Evolutionary conservation across 2,888 invertebrate genomes (phyloP).

Genomic region (Drosophila maculinotata): DNA sequence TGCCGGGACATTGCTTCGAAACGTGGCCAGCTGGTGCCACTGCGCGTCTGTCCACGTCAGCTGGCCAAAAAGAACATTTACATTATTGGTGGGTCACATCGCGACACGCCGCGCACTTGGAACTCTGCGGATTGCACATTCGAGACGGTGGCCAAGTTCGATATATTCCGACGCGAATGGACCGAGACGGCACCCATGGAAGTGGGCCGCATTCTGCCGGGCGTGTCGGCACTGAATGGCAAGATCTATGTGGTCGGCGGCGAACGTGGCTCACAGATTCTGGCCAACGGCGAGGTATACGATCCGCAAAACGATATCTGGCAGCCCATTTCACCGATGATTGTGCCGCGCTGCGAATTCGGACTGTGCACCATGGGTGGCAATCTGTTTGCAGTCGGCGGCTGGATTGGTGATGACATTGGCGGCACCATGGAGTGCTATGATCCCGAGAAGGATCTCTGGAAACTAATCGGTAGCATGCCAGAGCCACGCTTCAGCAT

Average conservation of each 20-base stretch:
- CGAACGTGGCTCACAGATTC: conserved; percentile 94
- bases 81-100: conserved; percentile 94
- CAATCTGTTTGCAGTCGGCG: conserved; percentile 94
- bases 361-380: conserved; percentile 94
- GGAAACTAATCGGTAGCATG: conserved; percentile 92
- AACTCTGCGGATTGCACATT: conserved; percentile 93
- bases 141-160: conserved; percentile 93
- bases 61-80: conserved; percentile 95
- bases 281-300: conserved; percentile 94
- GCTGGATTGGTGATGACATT: conserved; percentile 97
- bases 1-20: conserved; percentile 91
- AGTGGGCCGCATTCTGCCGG: conserved; percentile 94
- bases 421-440: conserved; percentile 95
- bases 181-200: conserved; percentile 92
- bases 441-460: conserved; percentile 91
- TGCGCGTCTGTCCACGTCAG: conserved; percentile 91
- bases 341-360: conserved; percentile 94
- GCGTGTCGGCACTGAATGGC: conserved; percentile 93
- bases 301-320: conserved; percentile 89
- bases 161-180: conserved; percentile 90
- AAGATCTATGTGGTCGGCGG: conserved; percentile 96
- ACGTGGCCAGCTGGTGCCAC: conserved; percentile 91
- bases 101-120: conserved; percentile 91
- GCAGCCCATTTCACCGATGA: conserved; percentile 90
- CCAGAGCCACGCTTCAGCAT: conserved; percentile 95